phyloP scores from a whole-genome alignment of 2,113 vertebrate genomes.

The Ammodramus savannarum region DNA sequence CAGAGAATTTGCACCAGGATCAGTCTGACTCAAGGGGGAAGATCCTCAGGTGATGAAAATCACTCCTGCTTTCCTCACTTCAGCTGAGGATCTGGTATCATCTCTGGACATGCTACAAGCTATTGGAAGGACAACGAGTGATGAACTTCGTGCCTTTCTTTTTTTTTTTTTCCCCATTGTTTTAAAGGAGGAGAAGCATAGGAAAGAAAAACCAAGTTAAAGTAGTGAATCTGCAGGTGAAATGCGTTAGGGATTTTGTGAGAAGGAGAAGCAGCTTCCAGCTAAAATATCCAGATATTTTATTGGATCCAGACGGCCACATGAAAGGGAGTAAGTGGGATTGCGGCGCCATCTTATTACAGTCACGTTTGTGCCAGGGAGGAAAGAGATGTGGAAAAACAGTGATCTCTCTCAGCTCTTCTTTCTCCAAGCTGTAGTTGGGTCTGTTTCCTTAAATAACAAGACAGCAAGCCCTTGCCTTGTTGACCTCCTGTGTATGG shows the following conservation, averaged over 20 bases:
- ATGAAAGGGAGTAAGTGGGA: background rate
- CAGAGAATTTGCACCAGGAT: background rate
- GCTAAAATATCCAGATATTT: background rate
- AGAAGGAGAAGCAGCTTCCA: conserved; percentile 20
- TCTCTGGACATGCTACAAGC: conserved; percentile 55
- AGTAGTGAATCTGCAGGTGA: background rate
- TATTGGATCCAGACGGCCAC: background rate
- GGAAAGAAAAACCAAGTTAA: conserved; percentile 30
- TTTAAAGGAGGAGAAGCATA: background rate
- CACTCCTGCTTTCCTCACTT: background rate
- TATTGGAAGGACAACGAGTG: conserved; percentile 28
- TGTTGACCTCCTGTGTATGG: background rate
- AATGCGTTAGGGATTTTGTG: background rate
- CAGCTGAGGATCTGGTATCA: conserved; percentile 11
- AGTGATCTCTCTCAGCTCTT: background rate
- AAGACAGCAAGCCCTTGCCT: background rate
- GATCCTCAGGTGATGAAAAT: background rate
- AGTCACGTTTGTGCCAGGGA: conserved; percentile 1
- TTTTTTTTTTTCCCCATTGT: background rate
- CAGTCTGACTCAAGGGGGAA: background rate
- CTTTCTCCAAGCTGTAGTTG: background rate
- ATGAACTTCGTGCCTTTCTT: background rate
- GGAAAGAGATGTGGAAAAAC: conserved; percentile 14
- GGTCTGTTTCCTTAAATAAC: background rate
- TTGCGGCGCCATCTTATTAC: background rate